A percentile compares a stretch with the other conserved stretches of the same genome.
Evolutionary conservation across 2,888 invertebrate species (phyloP).

Genomic region (Baccha elongata): DNA sequence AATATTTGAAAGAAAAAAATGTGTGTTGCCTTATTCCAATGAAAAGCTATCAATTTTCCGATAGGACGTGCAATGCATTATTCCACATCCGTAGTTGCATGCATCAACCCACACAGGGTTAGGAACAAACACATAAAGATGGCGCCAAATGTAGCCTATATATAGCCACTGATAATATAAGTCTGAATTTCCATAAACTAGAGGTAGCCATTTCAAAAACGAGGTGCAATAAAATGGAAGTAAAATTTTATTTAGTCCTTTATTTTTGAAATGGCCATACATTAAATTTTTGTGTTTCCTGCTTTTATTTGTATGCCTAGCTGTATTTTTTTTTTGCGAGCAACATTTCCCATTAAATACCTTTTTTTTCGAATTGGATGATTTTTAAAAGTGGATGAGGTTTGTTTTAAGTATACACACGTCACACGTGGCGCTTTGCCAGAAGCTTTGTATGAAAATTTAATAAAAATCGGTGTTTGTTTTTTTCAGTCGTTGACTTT

Average conservation of each 20-base stretch:
- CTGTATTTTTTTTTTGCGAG: neutral
- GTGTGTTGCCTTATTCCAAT: no score
- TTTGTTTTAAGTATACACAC: constrained; percentile 4
- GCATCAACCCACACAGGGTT: neutral
- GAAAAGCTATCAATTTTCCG: constrained; percentile 35
- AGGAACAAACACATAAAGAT: neutral
- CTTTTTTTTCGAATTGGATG: constrained; percentile 8
- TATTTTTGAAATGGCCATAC: constrained; percentile 51
- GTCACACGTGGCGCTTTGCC: constrained; percentile 46
- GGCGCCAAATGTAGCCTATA: constrained; percentile 7
- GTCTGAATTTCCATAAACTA: constrained; percentile 1
- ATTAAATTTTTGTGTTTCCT: constrained; percentile 33
- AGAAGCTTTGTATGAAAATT: constrained; percentile 42
- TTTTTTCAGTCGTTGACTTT: constrained; percentile 10
- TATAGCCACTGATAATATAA: neutral
- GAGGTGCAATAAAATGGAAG: constrained; percentile 60
- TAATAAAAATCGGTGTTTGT: constrained; percentile 45
- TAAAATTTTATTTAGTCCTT: constrained; percentile 49
- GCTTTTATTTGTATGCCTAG: constrained; percentile 21
- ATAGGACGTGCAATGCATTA: constrained; percentile 57
- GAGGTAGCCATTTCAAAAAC: neutral
- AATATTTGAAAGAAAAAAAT: no score
- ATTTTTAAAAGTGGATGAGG: neutral
- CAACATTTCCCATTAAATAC: neutral
- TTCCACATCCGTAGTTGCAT: constrained; percentile 49